Evolutionary conservation across 2,113 vertebrate genomes (phyloP), one percentile per base, ranked within the genome.

Genomic region (Motacilla alba): DNA sequence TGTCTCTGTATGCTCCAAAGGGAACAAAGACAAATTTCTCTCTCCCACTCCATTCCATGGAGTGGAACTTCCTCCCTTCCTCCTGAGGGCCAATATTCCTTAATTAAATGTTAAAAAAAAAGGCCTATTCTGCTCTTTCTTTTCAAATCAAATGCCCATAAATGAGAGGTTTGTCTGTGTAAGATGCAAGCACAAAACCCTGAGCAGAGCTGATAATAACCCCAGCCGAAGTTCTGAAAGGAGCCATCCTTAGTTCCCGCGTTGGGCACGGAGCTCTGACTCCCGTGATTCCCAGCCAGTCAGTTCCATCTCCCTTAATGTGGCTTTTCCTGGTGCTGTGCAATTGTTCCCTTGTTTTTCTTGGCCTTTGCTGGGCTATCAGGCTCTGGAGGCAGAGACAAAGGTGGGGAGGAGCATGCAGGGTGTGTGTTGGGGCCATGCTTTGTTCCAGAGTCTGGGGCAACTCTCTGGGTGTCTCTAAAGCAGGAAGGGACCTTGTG

Each of bases 41-140:
- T 83, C 92, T 90, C 83, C 93, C 62, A 84, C 93, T 68, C 53
- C 92, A 92, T 96, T 96, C 90, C 90, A 33, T 1, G 8, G 66
- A 75, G 37, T 47, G 60, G 44, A 11, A 10, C 83, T 96, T 93
- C 86, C 69, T 90, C 41, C 85, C 53, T 74, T 82, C 53, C 0
- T 90, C 79, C 83, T 7, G 16, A 76, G 31, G 83, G 56, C 81
- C 33, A 68, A 47, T 90, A 62, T 83, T 83, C 74, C 76, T 83
- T 95, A 74, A 93, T 76, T 83, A 80, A 33, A 47, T 33, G 37
- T 31, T n/a, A 53, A 26, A 46, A 64, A 44, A 69, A 72, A 50
- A 44, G 24, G 26, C 31, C 35, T 68, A 69, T 92, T 91, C 67
- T 87, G 58, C 21, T 81, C 23, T 77, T 53, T 66, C 13, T 88